A percentile compares a stretch with the other conserved stretches of the same genome.
These are phyloP conservation scores for Burhinus oedicnemus DNA, from an alignment of 2,113 vertebrate species.

Conservation along the genomic window DNA sequence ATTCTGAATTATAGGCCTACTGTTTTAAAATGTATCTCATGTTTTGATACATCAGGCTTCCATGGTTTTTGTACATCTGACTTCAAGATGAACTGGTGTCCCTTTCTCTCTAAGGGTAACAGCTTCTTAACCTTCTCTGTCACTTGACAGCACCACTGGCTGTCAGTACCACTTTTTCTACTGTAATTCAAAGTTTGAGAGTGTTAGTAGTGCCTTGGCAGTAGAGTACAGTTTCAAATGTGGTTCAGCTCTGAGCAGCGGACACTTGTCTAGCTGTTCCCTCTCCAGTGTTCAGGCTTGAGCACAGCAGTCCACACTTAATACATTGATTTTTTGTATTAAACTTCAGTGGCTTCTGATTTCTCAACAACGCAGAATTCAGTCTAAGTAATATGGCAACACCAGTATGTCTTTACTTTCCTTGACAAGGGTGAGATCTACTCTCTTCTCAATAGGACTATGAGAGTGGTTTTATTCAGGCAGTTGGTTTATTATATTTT, in stretches of 20 bases:
- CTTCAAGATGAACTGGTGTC: neutral
- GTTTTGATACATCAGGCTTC: neutral
- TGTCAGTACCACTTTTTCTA: neutral
- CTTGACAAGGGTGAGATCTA: neutral
- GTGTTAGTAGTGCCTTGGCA: neutral
- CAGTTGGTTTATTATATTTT: neutral
- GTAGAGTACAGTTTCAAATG: neutral
- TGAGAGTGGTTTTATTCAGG: neutral
- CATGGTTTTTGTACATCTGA: neutral
- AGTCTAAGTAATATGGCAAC: fast-evolving
- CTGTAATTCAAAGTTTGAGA: neutral
- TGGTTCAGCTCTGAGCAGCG: neutral
- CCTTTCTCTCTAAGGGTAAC: neutral
- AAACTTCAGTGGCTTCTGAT: neutral
- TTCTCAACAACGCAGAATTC: neutral
- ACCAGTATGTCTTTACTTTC: neutral
- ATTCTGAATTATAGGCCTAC: neutral
- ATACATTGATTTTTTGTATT: neutral
- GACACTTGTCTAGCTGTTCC: neutral
- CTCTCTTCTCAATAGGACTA: neutral
- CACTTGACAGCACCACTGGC: neutral
- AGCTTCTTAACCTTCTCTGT: neutral
- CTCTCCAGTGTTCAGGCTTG: neutral
- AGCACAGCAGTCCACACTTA: neutral
- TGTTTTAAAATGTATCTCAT: neutral